Percentiles rank a stretch among this genome's conserved stretches.
phyloP scores from a whole-genome alignment of 2,888 invertebrate species.

The Parascotia fuliginaria region DNA sequence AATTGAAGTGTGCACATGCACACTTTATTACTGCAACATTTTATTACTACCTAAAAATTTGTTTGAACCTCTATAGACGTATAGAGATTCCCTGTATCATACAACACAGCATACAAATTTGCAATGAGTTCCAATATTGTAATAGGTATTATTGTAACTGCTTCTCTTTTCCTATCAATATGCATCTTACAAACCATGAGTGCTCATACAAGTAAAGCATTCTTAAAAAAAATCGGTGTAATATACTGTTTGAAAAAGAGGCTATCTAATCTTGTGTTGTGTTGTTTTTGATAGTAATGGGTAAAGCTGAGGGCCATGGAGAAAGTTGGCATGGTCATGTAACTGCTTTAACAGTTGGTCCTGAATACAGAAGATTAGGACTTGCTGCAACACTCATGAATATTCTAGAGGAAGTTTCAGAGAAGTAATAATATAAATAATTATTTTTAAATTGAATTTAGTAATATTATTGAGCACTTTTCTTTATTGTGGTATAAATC shows the following conservation, averaged over 20 bases:
- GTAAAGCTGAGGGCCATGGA: constrained; percentile 98
- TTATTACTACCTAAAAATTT: too few relatives aligned
- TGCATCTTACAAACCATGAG: too few relatives aligned
- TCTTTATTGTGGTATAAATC: not conserved
- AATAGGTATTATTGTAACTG: too few relatives aligned
- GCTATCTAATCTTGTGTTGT: not conserved
- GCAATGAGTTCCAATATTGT: too few relatives aligned
- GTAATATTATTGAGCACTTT: not conserved
- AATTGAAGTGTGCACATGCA: not conserved
- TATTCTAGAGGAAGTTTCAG: constrained; percentile 97
- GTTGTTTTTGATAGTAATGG: constrained; percentile 92
- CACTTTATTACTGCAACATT: too few relatives aligned
- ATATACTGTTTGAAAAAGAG: too few relatives aligned
- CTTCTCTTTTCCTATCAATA: too few relatives aligned
- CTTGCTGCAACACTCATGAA: constrained; percentile 97
- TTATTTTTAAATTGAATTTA: not conserved
- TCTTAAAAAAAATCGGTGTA: too few relatives aligned
- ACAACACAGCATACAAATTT: too few relatives aligned
- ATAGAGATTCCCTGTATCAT: too few relatives aligned
- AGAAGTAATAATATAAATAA: constrained; percentile 88
- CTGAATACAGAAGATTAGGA: constrained; percentile 96
- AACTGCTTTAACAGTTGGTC: constrained; percentile 98
- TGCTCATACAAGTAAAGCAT: too few relatives aligned
- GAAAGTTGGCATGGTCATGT: constrained; percentile 99
- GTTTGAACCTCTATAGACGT: too few relatives aligned